These are phyloP conservation scores for Pollicipes pollicipes DNA, from an alignment of 1,140 invertebrate genomes.

Conservation along the genomic window DNA sequence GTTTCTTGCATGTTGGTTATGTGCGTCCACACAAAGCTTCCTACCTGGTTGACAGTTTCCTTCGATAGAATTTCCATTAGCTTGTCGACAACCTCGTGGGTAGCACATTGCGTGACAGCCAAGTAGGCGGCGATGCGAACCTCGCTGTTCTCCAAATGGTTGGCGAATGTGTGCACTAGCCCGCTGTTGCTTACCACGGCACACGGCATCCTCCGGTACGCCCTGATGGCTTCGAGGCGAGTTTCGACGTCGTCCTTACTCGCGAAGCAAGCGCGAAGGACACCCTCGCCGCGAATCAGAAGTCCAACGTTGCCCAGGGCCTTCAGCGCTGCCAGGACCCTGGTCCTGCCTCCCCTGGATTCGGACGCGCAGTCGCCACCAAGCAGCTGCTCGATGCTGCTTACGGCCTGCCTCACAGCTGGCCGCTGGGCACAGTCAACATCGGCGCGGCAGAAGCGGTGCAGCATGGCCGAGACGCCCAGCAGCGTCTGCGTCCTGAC, in stretches of 20 bases:
- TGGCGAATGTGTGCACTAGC: slow-evolving; percentile 42
- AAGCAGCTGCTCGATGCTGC: slow-evolving; percentile 43
- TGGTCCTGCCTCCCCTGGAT: slow-evolving; percentile 43
- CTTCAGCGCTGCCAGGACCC: slow-evolving; percentile 56
- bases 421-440: slow-evolving; percentile 23
- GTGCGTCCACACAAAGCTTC: slow-evolving; percentile 66
- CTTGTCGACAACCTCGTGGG: slow-evolving; percentile 40
- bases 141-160: slow-evolving; percentile 61
- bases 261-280: slow-evolving; percentile 45
- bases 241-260: slow-evolving; percentile 46
- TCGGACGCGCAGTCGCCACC: slow-evolving; percentile 33
- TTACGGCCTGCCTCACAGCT: slow-evolving; percentile 38
- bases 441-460: slow-evolving; percentile 28
- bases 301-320: slow-evolving; percentile 57
- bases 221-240: slow-evolving; percentile 57
- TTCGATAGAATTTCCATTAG: slow-evolving; percentile 49
- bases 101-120: slow-evolving; percentile 54
- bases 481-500: slow-evolving; percentile 29
- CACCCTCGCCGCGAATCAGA: slow-evolving; percentile 38
- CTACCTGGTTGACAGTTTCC: slow-evolving; percentile 48
- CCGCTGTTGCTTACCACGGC: slow-evolving; percentile 36
- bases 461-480: slow-evolving; percentile 28
- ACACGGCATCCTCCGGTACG: slow-evolving; percentile 42
- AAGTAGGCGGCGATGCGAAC: slow-evolving; percentile 71
- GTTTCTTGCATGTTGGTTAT: slow-evolving; percentile 55